Percentiles rank a stretch among this genome's conserved stretches.
phyloP scores from a whole-genome alignment of 2,113 vertebrate species.

The Zosterops hypoxanthus region DNA sequence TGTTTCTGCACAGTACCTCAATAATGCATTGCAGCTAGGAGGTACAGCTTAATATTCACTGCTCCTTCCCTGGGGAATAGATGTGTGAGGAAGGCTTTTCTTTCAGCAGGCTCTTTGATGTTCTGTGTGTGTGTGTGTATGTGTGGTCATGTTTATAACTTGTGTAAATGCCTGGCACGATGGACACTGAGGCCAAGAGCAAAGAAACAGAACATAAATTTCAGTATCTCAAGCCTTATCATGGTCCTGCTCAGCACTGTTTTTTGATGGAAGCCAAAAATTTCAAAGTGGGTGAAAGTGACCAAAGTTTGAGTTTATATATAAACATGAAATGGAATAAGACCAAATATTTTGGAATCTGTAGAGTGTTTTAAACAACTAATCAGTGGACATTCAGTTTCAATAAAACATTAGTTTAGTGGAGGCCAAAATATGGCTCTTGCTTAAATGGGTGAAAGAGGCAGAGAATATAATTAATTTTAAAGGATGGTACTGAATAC shows the following conservation, averaged over 20 bases:
- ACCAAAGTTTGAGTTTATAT: not conserved
- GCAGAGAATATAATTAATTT: not conserved
- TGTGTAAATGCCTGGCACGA: not conserved
- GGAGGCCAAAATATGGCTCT: not conserved
- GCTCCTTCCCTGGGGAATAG: not conserved
- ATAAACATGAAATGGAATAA: not conserved
- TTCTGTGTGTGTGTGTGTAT: not conserved
- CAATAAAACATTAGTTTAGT: not conserved
- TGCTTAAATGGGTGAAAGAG: not conserved
- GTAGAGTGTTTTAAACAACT: not conserved
- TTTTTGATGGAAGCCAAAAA: not conserved
- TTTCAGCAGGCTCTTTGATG: conserved; percentile 2
- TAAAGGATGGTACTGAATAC: not conserved
- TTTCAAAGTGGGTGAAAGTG: conserved; percentile 10
- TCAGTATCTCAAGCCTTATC: not conserved
- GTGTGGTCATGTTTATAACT: not conserved
- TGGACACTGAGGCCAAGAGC: not conserved
- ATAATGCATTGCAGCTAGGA: not conserved
- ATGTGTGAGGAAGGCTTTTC: not conserved
- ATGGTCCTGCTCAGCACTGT: not conserved
- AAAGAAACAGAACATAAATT: conserved; percentile 15
- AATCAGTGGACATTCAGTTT: not conserved
- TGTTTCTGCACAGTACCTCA: not conserved
- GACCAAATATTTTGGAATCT: conserved; percentile 32
- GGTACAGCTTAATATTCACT: not conserved